phyloP scores from a whole-genome alignment of 2,797 vertebrate genomes.

The Gymnothorax javanicus region DNA sequence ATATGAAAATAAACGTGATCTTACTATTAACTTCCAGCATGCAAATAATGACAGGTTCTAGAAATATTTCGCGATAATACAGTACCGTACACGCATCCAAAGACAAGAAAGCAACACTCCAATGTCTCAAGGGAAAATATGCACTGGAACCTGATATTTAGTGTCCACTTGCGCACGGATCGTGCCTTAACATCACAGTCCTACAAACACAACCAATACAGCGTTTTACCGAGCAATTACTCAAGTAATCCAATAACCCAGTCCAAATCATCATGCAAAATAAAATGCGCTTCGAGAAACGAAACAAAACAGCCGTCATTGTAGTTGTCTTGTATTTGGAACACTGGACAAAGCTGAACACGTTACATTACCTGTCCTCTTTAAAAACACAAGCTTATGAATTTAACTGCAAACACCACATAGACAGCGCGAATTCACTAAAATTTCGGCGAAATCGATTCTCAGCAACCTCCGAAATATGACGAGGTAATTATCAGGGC shows the following conservation, averaged over 20 bases:
- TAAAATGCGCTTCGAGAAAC: background rate
- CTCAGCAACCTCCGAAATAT: background rate
- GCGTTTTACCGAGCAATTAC: background rate
- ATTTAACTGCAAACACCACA: background rate
- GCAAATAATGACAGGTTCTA: background rate
- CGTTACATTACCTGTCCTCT: background rate
- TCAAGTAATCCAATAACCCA: background rate
- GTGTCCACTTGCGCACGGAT: background rate
- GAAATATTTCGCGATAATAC: background rate
- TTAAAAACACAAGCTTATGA: constrained; percentile 3
- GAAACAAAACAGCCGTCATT: background rate
- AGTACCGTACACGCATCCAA: background rate
- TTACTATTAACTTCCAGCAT: background rate
- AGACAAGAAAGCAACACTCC: background rate
- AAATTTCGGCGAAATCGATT: background rate
- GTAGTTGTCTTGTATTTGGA: background rate
- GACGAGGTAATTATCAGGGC: background rate
- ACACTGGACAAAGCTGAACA: background rate
- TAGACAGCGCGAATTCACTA: background rate
- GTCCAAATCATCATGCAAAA: background rate
- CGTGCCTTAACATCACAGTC: background rate
- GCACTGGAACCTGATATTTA: background rate
- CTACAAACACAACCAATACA: background rate
- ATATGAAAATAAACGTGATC: background rate
- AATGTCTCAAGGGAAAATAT: background rate